These are phyloP conservation scores for Acholoe squamosa DNA, from an alignment of 2,888 invertebrate genomes.

Conservation along the genomic window DNA sequence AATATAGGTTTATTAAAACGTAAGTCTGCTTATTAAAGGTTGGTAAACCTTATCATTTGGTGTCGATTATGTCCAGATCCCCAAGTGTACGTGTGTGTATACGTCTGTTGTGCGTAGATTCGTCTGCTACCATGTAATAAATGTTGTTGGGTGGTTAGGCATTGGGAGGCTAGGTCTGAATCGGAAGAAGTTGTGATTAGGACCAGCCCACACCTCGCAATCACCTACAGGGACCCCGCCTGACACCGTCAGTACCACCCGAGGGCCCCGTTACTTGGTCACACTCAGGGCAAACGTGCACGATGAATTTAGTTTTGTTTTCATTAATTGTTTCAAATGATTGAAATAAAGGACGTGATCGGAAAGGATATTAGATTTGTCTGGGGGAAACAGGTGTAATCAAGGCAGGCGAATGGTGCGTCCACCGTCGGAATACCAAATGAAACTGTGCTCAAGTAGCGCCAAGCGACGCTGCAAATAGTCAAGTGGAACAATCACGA, in stretches of 20 bases:
- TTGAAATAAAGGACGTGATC: conserved; percentile 64
- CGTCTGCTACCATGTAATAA: no score
- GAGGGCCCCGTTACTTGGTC: conserved; percentile 10
- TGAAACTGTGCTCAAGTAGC: conserved; percentile 9
- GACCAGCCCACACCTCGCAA: not conserved
- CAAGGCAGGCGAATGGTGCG: conserved; percentile 21
- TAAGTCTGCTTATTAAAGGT: no score
- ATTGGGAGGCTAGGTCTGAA: no score
- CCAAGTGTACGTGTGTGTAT: no score
- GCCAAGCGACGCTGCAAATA: conserved; percentile 12
- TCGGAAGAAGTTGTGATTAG: no score
- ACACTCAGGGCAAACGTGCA: conserved; percentile 39
- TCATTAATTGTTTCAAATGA: conserved; percentile 65
- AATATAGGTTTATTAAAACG: no score
- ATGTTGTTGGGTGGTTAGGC: no score
- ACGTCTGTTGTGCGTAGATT: no score
- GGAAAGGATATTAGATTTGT: conserved; percentile 64
- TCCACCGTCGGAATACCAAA: conserved; percentile 63
- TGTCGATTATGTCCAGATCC: no score
- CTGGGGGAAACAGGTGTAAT: conserved; percentile 58
- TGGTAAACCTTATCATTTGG: no score
- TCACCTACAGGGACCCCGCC: not conserved
- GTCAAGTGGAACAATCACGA: conserved; percentile 62
- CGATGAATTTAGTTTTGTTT: conserved; percentile 62
- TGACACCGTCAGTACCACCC: not conserved